Evolutionary conservation across 2,113 vertebrate species (phyloP).

Genomic region (Charadrius vociferus): DNA sequence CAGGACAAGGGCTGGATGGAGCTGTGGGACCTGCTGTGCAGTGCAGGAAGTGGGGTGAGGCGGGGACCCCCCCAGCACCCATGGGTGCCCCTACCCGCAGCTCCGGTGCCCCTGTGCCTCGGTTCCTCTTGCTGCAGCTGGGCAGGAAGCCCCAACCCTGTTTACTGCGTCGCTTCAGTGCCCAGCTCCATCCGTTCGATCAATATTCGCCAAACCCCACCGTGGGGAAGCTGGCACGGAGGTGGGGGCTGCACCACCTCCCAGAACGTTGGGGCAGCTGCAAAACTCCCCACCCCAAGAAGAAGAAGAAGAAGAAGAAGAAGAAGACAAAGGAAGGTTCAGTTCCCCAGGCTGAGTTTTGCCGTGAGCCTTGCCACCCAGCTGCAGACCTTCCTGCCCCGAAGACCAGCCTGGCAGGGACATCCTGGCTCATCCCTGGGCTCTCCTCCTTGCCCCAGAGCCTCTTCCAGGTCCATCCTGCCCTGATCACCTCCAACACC

Average conservation of each 20-base stretch:
- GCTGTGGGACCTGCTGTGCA: neutral
- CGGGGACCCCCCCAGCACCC: neutral
- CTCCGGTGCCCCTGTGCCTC: neutral
- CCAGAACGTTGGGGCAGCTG: neutral
- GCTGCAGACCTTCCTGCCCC: neutral
- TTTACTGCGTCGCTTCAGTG: conserved; percentile 15
- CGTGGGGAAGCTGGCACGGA: fast-evolving
- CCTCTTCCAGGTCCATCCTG: neutral
- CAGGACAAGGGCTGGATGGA: fast-evolving
- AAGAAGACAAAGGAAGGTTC: neutral
- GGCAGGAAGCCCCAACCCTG: conserved; percentile 55
- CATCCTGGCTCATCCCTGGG: neutral
- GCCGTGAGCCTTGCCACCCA: neutral
- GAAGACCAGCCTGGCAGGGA: neutral
- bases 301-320: neutral
- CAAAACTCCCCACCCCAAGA: neutral
- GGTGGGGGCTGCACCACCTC: neutral
- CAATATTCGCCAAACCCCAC: neutral
- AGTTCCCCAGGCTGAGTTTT: neutral
- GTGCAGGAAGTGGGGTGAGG: neutral
- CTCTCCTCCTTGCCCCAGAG: neutral
- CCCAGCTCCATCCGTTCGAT: neutral
- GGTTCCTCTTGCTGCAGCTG: conserved; percentile 63
- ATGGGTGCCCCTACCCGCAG: neutral
- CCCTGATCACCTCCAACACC: neutral